Evolutionary conservation across 2,797 vertebrate species (phyloP).

Genomic region (Lepidocolaptes lacrymiger): DNA sequence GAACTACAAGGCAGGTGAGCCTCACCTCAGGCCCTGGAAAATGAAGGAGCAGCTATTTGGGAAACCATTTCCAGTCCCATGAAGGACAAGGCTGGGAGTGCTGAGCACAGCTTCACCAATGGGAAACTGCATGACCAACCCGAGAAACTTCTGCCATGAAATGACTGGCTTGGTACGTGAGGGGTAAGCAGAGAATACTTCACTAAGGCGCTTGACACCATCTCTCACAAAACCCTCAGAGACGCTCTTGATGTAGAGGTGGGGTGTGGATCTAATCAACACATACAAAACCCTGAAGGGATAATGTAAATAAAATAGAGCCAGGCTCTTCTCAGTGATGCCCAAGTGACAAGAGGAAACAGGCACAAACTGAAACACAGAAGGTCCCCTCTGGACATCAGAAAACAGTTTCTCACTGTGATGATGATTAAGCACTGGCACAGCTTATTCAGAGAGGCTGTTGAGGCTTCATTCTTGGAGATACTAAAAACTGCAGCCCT

Average conservation of each 20-base stretch:
- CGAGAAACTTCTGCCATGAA: background rate
- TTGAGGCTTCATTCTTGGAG: background rate
- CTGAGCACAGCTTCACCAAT: background rate
- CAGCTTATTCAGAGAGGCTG: background rate
- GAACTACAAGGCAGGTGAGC: background rate
- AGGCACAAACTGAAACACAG: background rate
- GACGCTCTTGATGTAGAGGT: background rate
- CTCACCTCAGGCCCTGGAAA: background rate
- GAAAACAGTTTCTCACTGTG: background rate
- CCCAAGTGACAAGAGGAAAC: background rate
- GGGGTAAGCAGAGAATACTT: background rate
- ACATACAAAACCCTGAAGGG: background rate
- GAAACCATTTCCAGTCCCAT: background rate
- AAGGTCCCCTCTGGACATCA: background rate
- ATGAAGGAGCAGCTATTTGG: background rate
- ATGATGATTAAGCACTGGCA: background rate
- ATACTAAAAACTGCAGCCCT: background rate
- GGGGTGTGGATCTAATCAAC: background rate
- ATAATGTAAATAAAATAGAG: background rate
- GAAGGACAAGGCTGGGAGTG: background rate
- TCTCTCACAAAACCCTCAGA: background rate
- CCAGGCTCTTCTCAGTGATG: background rate
- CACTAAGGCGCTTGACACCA: background rate
- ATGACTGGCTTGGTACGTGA: background rate
- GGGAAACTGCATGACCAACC: background rate